Evolutionary conservation across 2,888 invertebrate species (phyloP).

Genomic region (Globia sparganii): DNA sequence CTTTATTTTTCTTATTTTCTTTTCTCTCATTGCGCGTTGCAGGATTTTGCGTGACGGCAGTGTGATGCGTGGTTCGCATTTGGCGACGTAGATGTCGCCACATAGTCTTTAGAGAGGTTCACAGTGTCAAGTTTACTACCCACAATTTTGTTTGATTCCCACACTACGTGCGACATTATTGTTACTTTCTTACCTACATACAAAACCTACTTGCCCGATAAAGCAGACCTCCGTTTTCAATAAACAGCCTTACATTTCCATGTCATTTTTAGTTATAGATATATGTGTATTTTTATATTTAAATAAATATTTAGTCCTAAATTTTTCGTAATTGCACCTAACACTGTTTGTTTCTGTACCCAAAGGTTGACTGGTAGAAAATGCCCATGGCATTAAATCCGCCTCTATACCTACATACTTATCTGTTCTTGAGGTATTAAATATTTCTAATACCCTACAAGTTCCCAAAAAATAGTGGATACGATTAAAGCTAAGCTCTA

Average conservation of each 20-base stretch:
- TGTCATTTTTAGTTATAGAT: too few relatives aligned
- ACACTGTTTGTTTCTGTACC: too few relatives aligned
- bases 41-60: too few relatives aligned
- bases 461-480: not conserved
- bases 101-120: not conserved
- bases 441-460: not conserved
- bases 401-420: not conserved
- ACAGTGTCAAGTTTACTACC: not conserved
- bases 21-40: too few relatives aligned
- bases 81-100: not conserved
- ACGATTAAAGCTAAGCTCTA: constrained; percentile 7
- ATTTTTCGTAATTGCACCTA: too few relatives aligned
- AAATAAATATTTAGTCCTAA: too few relatives aligned
- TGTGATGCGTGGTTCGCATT: not conserved
- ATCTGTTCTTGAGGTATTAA: not conserved
- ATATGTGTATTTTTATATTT: too few relatives aligned
- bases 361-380: not conserved
- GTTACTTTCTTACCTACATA: not conserved
- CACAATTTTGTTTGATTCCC: not conserved
- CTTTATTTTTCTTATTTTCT: too few relatives aligned
- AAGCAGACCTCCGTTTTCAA: not conserved
- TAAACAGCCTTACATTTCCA: not conserved
- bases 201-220: not conserved
- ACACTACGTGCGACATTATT: not conserved
- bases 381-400: not conserved